Evolutionary conservation across 2,888 invertebrate genomes (phyloP).

Genomic region (Anarsia innoxiella): DNA sequence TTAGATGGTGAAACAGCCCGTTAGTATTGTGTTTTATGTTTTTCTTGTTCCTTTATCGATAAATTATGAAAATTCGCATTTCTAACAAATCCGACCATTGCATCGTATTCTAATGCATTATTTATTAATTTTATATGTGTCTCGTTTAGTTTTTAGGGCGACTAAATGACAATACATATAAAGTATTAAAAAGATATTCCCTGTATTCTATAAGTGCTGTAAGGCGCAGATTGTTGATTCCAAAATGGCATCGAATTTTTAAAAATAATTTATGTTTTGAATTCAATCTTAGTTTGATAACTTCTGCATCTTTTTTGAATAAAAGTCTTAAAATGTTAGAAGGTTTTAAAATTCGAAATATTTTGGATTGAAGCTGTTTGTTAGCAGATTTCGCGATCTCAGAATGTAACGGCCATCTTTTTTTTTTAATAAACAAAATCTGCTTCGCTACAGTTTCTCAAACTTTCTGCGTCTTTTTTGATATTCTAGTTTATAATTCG

Average conservation of each 20-base stretch:
- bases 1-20: too few relatives aligned
- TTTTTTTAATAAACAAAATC: conserved; percentile 19
- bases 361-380: conserved; percentile 23
- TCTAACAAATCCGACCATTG: conserved; percentile 13
- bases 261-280: not conserved
- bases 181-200: conserved; percentile 28
- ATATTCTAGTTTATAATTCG: conserved; percentile 40
- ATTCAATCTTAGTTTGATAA: not conserved
- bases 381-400: conserved; percentile 27
- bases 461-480: conserved; percentile 18
- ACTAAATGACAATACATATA: conserved; percentile 74
- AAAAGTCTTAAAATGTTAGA: conserved; percentile 40
- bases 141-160: conserved; percentile 73
- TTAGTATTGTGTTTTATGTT: conserved; percentile 27
- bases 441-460: conserved; percentile 12
- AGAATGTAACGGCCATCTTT: too few relatives aligned
- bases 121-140: conserved; percentile 46
- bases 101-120: conserved; percentile 1
- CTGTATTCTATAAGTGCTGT: conserved; percentile 7
- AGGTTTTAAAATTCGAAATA: conserved; percentile 32
- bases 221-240: conserved; percentile 31
- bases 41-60: conserved; percentile 30
- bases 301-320: conserved; percentile 44
- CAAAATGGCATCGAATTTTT: conserved; percentile 26
- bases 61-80: conserved; percentile 16